These are phyloP conservation scores for Castor canadensis DNA, from an alignment of 2,113 vertebrate genomes.

Conservation along the genomic window DNA sequence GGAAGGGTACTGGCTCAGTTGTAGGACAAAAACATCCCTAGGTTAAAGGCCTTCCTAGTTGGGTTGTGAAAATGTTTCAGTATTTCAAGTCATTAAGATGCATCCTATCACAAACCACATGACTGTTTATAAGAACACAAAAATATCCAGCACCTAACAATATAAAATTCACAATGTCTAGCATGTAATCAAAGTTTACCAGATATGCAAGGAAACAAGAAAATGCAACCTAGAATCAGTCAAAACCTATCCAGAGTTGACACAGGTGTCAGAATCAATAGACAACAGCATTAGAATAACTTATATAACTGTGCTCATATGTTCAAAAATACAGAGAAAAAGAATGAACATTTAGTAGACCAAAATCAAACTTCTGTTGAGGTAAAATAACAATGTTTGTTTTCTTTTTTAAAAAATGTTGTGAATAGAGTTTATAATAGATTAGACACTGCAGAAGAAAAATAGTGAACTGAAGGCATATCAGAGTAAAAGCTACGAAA, in stretches of 20 bases:
- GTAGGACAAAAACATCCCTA: not conserved
- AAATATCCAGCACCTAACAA: not conserved
- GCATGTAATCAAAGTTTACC: constrained; percentile 20
- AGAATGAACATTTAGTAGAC: not conserved
- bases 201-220: not conserved
- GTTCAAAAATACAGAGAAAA: not conserved
- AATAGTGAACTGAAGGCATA: not conserved
- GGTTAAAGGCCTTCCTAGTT: not conserved
- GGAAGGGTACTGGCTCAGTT: not conserved
- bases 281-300: constrained; percentile 5
- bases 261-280: constrained; percentile 23
- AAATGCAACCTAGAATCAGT: constrained; percentile 30
- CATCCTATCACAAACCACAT: not conserved
- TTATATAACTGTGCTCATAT: not conserved
- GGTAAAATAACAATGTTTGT: not conserved
- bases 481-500: not conserved
- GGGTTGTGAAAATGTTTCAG: not conserved
- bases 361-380: not conserved
- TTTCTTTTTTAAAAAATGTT: not conserved
- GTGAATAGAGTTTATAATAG: not conserved
- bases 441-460: not conserved
- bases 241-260: constrained; percentile 18
- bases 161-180: not conserved
- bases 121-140: not conserved
- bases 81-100: not conserved